phyloP scores from a whole-genome alignment of 2,797 vertebrate genomes.

The Coregonus sp. region DNA sequence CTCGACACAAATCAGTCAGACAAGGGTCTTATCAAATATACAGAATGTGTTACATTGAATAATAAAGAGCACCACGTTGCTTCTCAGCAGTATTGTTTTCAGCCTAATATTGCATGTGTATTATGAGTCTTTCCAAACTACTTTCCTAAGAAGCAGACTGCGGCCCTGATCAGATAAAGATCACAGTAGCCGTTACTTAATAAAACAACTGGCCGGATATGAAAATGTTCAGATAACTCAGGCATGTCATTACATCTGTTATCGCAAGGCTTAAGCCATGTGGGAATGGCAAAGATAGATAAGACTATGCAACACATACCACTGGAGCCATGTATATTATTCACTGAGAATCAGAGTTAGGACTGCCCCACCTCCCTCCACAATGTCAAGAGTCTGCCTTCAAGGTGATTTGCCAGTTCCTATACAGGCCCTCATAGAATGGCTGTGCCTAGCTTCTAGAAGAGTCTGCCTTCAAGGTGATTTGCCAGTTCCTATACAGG shows the following conservation, averaged over 20 bases:
- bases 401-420: not conserved
- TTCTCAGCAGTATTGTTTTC: not conserved
- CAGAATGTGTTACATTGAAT: not conserved
- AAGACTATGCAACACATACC: not conserved
- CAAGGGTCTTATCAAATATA: not conserved
- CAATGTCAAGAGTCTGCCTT: not conserved
- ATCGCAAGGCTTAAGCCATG: not conserved
- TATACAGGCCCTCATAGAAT: not conserved
- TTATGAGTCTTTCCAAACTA: not conserved
- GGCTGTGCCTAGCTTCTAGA: not conserved
- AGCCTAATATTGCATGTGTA: too few relatives aligned
- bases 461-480: not conserved
- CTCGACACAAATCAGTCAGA: not conserved
- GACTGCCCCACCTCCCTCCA: not conserved
- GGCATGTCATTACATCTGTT: not conserved
- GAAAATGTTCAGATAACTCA: not conserved
- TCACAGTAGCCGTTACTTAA: not conserved
- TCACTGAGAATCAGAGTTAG: not conserved
- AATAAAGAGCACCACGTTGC: not conserved
- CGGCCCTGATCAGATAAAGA: not conserved
- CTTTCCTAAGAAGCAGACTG: not conserved
- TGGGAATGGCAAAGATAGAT: constrained; percentile 1
- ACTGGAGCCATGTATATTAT: not conserved
- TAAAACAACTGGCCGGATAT: not conserved
- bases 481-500: not conserved